Base-by-base conservation (phyloP, 2,888 invertebrate species). In the Eilema depressum region DNA sequence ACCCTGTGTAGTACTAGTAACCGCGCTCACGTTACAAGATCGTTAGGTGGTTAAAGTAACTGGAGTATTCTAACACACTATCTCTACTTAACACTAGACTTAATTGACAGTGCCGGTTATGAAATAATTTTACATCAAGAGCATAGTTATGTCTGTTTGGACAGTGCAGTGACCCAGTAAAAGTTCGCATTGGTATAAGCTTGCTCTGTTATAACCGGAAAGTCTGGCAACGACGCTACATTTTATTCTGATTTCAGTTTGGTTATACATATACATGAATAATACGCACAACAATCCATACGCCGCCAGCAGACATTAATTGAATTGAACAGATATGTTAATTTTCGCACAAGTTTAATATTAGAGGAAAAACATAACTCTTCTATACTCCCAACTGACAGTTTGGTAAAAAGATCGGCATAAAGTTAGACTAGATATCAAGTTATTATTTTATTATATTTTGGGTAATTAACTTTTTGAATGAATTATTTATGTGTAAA, bases 141-240 rank as follows among this genome's bases (percentile, higher is more conserved):
- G 69, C 74, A 72, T 77, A 80, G 64, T 71, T 67, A 53, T 53
- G 53, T 69, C 67, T 68, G 71, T 76, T 81, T 72, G 66, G 66
- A 69, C 66, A 70, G 83, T 79, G 75, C 83, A 79, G 73, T 79
- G 78, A 82, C 82, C 82, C 66, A 77, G 71, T 78, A 78, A 82
- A 81, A 78, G 79, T 77, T 77, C 75, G 66, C 73, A 78, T 70
- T 78, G 62, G 73, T 68, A 77, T 74, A 75, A 74, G 68, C 73
- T 78, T 74, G 73, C 63, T 74, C 70, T 76, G 77, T 68, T 76
- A 73, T 72, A 78, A 76, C 79, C 78, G 79, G 79, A 82, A 81
- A 80, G 69, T 76, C 74, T 78, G 81, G 83, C 78, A 80, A 57
- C 75, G 64, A 56, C 53, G 57, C 63, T 70, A 70, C 75, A 75